These are phyloP conservation scores for Pelecanoides urinatrix DNA, from an alignment of 2,113 vertebrate genomes.

Conservation along the genomic window DNA sequence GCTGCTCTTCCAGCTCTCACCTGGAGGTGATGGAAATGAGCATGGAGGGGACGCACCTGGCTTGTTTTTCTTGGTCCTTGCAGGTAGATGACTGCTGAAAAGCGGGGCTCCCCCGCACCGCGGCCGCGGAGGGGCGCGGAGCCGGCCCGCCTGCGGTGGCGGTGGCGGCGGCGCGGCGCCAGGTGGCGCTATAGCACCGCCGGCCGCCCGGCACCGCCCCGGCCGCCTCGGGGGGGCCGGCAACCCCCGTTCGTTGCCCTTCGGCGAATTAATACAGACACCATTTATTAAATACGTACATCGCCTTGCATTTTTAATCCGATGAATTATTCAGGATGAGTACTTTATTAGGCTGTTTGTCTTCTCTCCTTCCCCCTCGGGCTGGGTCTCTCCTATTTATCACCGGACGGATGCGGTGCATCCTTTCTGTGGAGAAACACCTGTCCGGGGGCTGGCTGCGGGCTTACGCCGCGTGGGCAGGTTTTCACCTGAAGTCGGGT, in stretches of 20 bases:
- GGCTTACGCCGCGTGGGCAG: not conserved
- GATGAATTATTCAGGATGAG: not conserved
- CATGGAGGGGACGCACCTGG: not conserved
- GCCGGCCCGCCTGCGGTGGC: not conserved
- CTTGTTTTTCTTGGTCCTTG: not conserved
- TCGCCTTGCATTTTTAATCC: not conserved
- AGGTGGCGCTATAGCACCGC: not conserved
- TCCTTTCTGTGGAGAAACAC: not conserved
- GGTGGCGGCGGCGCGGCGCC: no score
- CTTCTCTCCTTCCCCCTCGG: not conserved
- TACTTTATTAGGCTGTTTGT: not conserved
- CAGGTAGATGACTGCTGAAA: not conserved
- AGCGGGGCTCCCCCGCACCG: not conserved
- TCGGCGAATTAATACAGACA: not conserved
- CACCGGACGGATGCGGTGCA: fast-evolving
- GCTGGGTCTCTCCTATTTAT: not conserved
- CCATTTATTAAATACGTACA: not conserved
- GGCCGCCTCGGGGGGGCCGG: no score
- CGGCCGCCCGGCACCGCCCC: no score
- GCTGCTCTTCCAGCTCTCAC: not conserved
- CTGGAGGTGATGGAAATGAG: not conserved
- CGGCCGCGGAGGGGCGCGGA: not conserved
- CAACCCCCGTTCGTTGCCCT: fast-evolving
- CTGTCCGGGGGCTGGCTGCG: not conserved
- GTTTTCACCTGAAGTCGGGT: not conserved